Conservation (phyloP, 2,797 vertebrate species). For the Neomorphus geoffroyi region DNA sequence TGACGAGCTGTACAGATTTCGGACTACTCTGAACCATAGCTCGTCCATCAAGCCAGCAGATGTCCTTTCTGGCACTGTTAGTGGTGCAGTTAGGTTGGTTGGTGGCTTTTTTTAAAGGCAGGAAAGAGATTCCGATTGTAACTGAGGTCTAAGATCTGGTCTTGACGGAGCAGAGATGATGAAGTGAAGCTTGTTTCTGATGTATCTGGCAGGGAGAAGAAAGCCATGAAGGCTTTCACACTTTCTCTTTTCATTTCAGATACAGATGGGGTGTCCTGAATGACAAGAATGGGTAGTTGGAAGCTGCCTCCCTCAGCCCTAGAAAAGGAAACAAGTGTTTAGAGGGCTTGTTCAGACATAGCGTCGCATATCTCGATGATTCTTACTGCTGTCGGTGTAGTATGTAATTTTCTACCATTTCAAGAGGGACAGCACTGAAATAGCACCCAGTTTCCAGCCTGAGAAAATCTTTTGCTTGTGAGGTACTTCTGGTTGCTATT, state of each 20-base stretch:
- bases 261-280: not conserved
- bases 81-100: not conserved
- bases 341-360: not conserved
- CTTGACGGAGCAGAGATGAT: not conserved
- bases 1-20: conserved; percentile 41
- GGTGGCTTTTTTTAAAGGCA: not conserved
- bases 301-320: not conserved
- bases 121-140: not conserved
- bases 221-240: not conserved
- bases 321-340: not conserved
- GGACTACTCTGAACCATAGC: not conserved
- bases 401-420: not conserved
- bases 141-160: not conserved
- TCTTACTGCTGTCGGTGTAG: not conserved
- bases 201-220: not conserved
- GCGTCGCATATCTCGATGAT: not conserved
- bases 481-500: not conserved
- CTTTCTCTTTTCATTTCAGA: conserved; percentile 1
- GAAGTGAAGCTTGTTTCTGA: not conserved
- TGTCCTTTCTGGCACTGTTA: not conserved
- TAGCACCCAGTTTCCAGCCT: not conserved
- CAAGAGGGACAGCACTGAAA: not conserved
- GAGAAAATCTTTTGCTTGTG: not conserved
- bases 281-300: not conserved
- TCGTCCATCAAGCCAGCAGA: conserved; percentile 52